These are phyloP conservation scores for Chelonia mydas DNA, from an alignment of 2,797 vertebrate genomes.

Conservation along the genomic window DNA sequence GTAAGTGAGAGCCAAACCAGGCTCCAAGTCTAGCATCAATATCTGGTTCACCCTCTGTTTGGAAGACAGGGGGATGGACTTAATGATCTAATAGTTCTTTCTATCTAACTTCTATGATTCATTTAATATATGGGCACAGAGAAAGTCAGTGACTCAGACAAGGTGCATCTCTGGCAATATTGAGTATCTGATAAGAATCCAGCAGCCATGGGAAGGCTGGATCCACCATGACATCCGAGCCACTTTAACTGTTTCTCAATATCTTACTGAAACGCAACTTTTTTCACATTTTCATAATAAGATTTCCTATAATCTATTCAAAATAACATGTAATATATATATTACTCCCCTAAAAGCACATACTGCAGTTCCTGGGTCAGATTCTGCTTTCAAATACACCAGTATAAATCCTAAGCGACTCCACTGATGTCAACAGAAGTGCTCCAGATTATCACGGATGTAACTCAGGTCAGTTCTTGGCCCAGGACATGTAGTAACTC, in stretches of 20 bases:
- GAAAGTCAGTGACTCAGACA: background rate
- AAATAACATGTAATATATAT: background rate
- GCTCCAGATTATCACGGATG: background rate
- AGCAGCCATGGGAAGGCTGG: background rate
- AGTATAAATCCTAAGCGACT: background rate
- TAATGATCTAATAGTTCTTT: slow-evolving; percentile 17
- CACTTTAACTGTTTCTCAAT: background rate
- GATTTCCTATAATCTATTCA: background rate
- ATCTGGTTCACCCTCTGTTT: slow-evolving; percentile 2
- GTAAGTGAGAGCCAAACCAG: slow-evolving; percentile 6
- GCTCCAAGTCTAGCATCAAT: background rate
- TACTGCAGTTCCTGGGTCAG: background rate
- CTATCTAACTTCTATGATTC: slow-evolving; percentile 3
- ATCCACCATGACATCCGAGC: background rate
- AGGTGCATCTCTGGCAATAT: background rate
- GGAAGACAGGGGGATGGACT: background rate
- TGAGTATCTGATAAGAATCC: background rate
- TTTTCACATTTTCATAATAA: background rate
- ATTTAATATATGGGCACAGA: slow-evolving; percentile 1
- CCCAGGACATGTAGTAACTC: background rate
- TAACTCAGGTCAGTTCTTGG: background rate
- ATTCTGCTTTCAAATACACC: background rate
- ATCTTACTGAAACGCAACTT: background rate
- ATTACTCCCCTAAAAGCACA: background rate
- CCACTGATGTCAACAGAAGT: background rate